Conservation (phyloP, 2,888 invertebrate species). For the Diarsia dahlii region DNA sequence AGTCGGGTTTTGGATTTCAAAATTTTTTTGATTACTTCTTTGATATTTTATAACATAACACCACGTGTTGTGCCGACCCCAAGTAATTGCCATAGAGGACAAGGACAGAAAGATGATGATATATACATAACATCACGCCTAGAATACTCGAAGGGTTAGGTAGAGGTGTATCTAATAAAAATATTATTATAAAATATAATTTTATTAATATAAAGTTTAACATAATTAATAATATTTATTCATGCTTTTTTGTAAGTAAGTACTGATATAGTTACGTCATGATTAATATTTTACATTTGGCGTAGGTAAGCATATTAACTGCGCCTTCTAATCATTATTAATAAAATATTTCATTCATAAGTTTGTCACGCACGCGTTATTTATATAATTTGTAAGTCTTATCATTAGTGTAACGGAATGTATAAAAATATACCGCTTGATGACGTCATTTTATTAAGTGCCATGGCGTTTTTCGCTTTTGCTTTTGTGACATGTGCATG, state of each 20-base stretch:
- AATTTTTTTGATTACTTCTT: background rate
- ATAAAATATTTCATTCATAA: background rate
- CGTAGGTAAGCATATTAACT: background rate
- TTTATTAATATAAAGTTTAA: too few relatives aligned
- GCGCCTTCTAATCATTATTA: background rate
- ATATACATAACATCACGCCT: too few relatives aligned
- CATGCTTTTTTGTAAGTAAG: too few relatives aligned
- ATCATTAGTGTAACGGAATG: conserved; percentile 24
- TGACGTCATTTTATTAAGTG: conserved; percentile 35
- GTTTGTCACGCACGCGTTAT: background rate
- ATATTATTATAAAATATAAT: too few relatives aligned
- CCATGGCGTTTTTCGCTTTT: conserved; percentile 11
- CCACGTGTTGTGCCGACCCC: too few relatives aligned
- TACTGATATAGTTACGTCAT: background rate
- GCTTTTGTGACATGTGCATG: background rate
- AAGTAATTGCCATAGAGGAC: too few relatives aligned
- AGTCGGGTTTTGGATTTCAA: too few relatives aligned
- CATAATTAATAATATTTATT: too few relatives aligned
- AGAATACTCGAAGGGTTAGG: too few relatives aligned
- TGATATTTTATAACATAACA: background rate
- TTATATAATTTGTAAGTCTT: conserved; percentile 28
- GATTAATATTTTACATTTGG: background rate
- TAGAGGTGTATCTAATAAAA: too few relatives aligned
- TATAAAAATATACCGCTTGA: conserved; percentile 20
- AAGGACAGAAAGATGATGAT: too few relatives aligned